Percentiles rank a stretch among this genome's conserved stretches.
Conservation (phyloP, 2,888 invertebrate genomes). For the Leucophenga maculata region DNA sequence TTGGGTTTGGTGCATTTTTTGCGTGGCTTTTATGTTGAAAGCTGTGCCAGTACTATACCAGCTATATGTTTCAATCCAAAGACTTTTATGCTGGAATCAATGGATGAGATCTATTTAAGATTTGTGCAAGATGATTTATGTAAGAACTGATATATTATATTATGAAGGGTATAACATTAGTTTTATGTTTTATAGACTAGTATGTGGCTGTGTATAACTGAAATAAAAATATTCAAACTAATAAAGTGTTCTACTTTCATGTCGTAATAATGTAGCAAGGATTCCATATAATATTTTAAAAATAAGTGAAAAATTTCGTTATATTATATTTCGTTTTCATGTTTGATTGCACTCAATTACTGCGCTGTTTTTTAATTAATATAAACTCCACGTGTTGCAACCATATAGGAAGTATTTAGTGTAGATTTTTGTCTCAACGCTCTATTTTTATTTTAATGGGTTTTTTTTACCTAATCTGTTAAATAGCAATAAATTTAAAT, state of each 20-base stretch:
- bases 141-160: slow-evolving; percentile 28
- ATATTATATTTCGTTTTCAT: too few species aligned
- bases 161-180: not conserved
- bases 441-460: too few species aligned
- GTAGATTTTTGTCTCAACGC: too few species aligned
- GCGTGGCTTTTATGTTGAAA: slow-evolving; percentile 50
- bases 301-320: too few species aligned
- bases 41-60: slow-evolving; percentile 50
- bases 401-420: too few species aligned
- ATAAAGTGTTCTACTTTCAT: not conserved
- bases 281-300: too few species aligned
- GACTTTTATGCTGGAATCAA: slow-evolving; percentile 64
- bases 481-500: too few species aligned
- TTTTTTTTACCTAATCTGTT: too few species aligned
- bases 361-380: too few species aligned
- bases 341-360: too few species aligned
- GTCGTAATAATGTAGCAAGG: too few species aligned
- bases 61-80: slow-evolving; percentile 63
- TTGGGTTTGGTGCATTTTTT: slow-evolving; percentile 65
- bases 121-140: slow-evolving; percentile 43
- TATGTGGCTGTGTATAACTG: slow-evolving; percentile 28
- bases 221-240: not conserved
- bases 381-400: too few species aligned
- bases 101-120: slow-evolving; percentile 59
- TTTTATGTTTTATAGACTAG: not conserved